These are phyloP conservation scores for Drosophila triauraria DNA, from an alignment of 1,140 invertebrate species.

Conservation along the genomic window DNA sequence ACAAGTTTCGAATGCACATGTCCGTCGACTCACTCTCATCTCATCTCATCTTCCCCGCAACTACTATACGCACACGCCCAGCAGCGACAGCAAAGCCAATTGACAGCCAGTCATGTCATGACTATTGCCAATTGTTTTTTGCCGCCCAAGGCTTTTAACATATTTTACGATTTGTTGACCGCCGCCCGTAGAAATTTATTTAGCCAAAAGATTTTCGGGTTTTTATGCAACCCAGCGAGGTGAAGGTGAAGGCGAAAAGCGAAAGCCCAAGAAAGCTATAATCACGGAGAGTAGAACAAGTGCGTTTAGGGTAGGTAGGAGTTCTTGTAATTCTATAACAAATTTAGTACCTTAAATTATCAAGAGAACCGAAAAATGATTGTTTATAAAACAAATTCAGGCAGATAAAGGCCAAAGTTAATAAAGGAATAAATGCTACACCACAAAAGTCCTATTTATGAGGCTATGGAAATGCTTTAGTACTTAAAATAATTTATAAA, in stretches of 20 bases:
- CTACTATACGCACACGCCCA: constrained; percentile 73
- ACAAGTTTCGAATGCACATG: constrained; percentile 65
- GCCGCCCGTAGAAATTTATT: constrained; percentile 67
- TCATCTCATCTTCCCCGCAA: constrained; percentile 38
- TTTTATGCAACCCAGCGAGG: constrained; percentile 70
- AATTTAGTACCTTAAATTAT: too few relatives aligned
- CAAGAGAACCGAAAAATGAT: too few relatives aligned
- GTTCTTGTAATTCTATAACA: background rate
- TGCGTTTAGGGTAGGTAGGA: background rate
- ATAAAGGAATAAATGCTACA: too few relatives aligned
- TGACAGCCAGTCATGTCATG: constrained; percentile 70
- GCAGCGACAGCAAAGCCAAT: constrained; percentile 41
- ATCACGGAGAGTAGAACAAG: background rate
- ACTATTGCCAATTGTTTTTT: constrained; percentile 69
- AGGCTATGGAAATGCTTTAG: too few relatives aligned
- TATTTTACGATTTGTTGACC: constrained; percentile 69
- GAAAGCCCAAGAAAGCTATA: constrained; percentile 47
- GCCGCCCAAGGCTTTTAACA: constrained; percentile 76
- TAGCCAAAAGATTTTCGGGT: constrained; percentile 55
- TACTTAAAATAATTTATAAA: too few relatives aligned
- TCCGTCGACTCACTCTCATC: constrained; percentile 33
- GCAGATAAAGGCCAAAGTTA: too few relatives aligned
- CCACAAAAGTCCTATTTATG: too few relatives aligned
- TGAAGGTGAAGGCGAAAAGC: constrained; percentile 60
- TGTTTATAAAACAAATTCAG: too few relatives aligned